A percentile compares a stretch with the other conserved stretches of the same genome.
These are phyloP conservation scores for Melanostoma mellinum DNA, from an alignment of 2,888 invertebrate genomes.

Conservation along the genomic window DNA sequence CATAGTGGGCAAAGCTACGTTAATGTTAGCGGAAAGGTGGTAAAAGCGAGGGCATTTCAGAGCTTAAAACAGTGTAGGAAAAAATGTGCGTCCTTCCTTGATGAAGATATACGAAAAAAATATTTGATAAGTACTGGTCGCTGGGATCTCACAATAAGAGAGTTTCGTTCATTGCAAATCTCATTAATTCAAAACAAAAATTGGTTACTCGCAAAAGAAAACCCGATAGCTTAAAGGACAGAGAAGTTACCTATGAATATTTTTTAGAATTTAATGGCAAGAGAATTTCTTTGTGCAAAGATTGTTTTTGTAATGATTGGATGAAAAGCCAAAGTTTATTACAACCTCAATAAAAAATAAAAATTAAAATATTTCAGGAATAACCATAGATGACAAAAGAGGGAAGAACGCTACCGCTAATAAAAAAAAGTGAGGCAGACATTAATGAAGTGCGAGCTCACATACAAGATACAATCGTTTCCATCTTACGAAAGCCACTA, in stretches of 20 bases:
- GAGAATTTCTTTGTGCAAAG: slow-evolving; percentile 16
- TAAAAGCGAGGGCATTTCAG: not conserved
- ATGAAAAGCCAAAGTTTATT: slow-evolving; percentile 3
- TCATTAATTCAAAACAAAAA: slow-evolving; percentile 23
- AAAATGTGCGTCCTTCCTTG: not conserved
- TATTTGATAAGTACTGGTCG: slow-evolving; percentile 9
- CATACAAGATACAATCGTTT: slow-evolving; percentile 15
- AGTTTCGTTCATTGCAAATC: slow-evolving; percentile 20
- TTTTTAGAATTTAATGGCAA: slow-evolving; percentile 2
- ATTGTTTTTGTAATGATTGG: slow-evolving; percentile 3
- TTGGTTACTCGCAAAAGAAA: slow-evolving; percentile 10
- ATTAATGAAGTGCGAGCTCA: slow-evolving; percentile 31
- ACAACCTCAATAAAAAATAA: slow-evolving; percentile 5
- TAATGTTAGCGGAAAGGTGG: slow-evolving; percentile 16
- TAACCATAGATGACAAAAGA: slow-evolving; percentile 25
- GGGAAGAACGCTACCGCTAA: slow-evolving; percentile 21
- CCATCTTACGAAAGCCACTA: slow-evolving; percentile 15
- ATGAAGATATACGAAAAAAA: slow-evolving; percentile 16
- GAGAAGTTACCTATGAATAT: slow-evolving; percentile 6
- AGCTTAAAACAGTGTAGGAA: slow-evolving; percentile 14
- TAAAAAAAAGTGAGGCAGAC: slow-evolving; percentile 34
- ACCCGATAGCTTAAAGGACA: slow-evolving; percentile 3
- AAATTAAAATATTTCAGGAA: slow-evolving; percentile 10
- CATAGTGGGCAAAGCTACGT: slow-evolving; percentile 16
- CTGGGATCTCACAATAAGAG: slow-evolving; percentile 13